A percentile compares a stretch with the other conserved stretches of the same genome.
Conservation (phyloP, 2,113 vertebrate species). For the Silurus asotus region DNA sequence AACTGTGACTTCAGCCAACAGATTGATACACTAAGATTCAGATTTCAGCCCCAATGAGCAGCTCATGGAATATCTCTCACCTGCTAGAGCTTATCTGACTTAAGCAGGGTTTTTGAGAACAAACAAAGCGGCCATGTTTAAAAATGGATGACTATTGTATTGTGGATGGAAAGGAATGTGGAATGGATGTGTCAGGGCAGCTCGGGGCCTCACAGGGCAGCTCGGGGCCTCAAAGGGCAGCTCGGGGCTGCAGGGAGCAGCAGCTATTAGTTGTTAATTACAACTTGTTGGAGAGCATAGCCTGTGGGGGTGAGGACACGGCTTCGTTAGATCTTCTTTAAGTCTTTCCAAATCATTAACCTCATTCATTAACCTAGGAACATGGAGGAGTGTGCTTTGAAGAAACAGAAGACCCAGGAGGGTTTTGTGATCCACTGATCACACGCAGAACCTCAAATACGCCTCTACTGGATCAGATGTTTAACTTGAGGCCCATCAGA, state of each 20-base stretch:
- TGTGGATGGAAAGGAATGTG: background rate
- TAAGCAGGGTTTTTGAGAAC: background rate
- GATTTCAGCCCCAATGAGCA: constrained; percentile 31
- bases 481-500: background rate
- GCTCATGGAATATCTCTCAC: constrained; percentile 24
- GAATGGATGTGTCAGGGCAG: background rate
- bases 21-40: background rate
- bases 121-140: background rate
- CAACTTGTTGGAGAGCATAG: background rate
- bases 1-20: background rate
- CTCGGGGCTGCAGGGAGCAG: background rate
- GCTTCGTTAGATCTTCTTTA: background rate
- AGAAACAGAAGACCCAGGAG: background rate
- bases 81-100: constrained; percentile 31
- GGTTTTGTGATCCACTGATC: background rate
- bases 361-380: background rate
- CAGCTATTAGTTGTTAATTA: constrained; percentile 51
- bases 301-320: background rate
- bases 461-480: background rate
- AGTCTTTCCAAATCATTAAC: background rate
- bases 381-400: background rate
- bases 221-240: background rate
- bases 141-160: constrained; percentile 19
- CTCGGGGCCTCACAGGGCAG: background rate
- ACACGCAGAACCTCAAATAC: background rate